Evolutionary conservation across 2,113 vertebrate species (phyloP).

Genomic region (Nestor notabilis): DNA sequence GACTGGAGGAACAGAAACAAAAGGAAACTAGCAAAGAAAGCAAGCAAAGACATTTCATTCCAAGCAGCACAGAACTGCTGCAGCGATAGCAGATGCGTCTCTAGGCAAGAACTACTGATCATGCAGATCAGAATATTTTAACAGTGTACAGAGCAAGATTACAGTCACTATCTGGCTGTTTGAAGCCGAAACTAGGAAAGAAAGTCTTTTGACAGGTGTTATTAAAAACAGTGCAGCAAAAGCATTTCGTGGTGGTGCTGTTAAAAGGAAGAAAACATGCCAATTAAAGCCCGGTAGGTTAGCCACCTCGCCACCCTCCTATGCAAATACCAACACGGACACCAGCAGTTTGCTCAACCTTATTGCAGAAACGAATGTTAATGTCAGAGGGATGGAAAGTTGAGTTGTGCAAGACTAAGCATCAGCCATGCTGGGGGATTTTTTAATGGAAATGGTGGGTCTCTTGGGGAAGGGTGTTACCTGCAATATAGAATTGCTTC

Average conservation of each 20-base stretch:
- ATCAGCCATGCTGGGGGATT: not conserved
- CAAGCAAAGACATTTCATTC: not conserved
- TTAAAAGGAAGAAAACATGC: not conserved
- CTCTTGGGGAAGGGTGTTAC: not conserved
- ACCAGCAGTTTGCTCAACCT: not conserved
- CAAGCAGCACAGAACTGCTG: not conserved
- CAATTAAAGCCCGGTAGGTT: not conserved
- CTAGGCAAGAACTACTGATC: constrained; percentile 56
- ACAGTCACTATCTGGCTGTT: constrained; percentile 35
- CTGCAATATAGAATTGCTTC: not conserved
- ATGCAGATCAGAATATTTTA: constrained; percentile 61
- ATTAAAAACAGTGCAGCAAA: constrained; percentile 37
- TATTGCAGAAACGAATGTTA: not conserved
- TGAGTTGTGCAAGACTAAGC: not conserved
- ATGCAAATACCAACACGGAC: not conserved
- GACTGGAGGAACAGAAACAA: constrained; percentile 1
- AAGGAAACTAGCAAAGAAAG: constrained; percentile 7
- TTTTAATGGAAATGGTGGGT: not conserved
- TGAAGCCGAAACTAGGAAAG: constrained; percentile 46
- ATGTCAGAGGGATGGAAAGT: not conserved
- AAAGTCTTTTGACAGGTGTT: constrained; percentile 32
- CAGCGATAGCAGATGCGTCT: constrained; percentile 50
- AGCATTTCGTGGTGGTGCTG: not conserved
- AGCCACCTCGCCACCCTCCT: not conserved
- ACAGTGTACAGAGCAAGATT: constrained; percentile 51